Percentiles rank a stretch among this genome's conserved stretches.
Evolutionary conservation across 2,888 invertebrate genomes (phyloP).

Genomic region (Creontiades dilutus): DNA sequence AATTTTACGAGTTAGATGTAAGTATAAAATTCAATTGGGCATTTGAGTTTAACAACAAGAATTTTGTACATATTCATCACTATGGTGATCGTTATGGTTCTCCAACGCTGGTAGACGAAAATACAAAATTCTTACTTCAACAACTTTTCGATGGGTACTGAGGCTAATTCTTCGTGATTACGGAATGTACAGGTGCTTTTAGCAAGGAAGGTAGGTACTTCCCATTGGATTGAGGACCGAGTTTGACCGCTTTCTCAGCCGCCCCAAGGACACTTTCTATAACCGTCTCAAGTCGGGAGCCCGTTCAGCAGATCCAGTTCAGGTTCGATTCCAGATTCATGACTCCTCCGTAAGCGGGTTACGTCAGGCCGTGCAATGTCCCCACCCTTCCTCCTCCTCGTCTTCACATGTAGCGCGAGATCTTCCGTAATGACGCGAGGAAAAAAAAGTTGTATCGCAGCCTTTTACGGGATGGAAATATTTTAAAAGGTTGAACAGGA

Average conservation of each 20-base stretch:
- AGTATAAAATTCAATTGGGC: too few species aligned
- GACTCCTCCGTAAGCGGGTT: not conserved
- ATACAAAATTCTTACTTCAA: too few species aligned
- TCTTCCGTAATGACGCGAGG: slow-evolving; percentile 19
- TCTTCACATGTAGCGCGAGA: not conserved
- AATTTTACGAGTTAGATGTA: too few species aligned
- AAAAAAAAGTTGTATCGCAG: slow-evolving; percentile 11
- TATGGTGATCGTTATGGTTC: too few species aligned
- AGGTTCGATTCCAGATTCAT: slow-evolving; percentile 4
- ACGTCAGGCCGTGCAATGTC: slow-evolving; percentile 18
- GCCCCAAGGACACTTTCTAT: slow-evolving; percentile 50
- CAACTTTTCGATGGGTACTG: too few species aligned
- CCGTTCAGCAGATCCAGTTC: slow-evolving; percentile 18
- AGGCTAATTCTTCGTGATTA: too few species aligned
- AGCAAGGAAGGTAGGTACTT: too few species aligned
- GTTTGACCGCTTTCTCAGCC: slow-evolving; percentile 50
- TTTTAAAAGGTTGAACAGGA: not conserved
- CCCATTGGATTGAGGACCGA: not conserved
- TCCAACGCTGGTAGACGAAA: too few species aligned
- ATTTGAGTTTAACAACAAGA: too few species aligned
- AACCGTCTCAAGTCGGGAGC: not conserved
- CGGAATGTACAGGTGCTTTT: not conserved
- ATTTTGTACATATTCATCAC: too few species aligned
- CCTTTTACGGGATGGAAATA: not conserved
- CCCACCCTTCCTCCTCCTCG: not conserved